Evolutionary conservation across 2,888 invertebrate genomes (phyloP).

Genomic region (Ophion slaviceki): DNA sequence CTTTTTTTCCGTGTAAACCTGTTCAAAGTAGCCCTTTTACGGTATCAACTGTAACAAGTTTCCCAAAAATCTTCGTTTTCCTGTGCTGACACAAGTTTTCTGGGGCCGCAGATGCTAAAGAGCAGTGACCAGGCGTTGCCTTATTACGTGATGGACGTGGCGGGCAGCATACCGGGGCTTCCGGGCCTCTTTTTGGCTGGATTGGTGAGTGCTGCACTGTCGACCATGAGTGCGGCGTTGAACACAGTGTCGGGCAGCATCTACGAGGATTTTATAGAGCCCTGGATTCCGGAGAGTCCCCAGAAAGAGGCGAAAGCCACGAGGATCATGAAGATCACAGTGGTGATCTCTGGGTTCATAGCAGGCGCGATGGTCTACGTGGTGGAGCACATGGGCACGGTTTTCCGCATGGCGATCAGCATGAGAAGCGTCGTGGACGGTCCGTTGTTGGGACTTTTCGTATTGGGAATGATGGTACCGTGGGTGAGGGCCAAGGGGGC

Average conservation of each 20-base stretch:
- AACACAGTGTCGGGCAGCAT: slow-evolving; percentile 88
- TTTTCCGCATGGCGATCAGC: slow-evolving; percentile 88
- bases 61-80: no score
- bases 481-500: slow-evolving; percentile 87
- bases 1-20: no score
- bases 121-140: slow-evolving; percentile 86
- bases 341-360: slow-evolving; percentile 84
- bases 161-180: slow-evolving; percentile 88
- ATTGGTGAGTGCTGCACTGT: slow-evolving; percentile 89
- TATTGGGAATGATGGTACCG: slow-evolving; percentile 88
- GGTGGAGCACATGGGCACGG: slow-evolving; percentile 87
- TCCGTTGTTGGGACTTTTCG: slow-evolving; percentile 88
- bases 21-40: no score
- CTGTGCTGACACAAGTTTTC: neutral
- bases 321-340: slow-evolving; percentile 86
- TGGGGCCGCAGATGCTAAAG: slow-evolving; percentile 69
- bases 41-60: no score
- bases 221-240: slow-evolving; percentile 87
- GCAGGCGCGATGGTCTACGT: slow-evolving; percentile 85
- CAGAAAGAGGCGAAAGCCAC: slow-evolving; percentile 85
- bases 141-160: slow-evolving; percentile 89
- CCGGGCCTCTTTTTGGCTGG: slow-evolving; percentile 91
- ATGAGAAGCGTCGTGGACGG: slow-evolving; percentile 88
- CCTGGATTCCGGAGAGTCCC: slow-evolving; percentile 84
- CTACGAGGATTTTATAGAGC: slow-evolving; percentile 87